Evolutionary conservation across 2,113 vertebrate species (phyloP), one percentile per base, ranked within the genome.

Genomic region (Paedocypris sp.): DNA sequence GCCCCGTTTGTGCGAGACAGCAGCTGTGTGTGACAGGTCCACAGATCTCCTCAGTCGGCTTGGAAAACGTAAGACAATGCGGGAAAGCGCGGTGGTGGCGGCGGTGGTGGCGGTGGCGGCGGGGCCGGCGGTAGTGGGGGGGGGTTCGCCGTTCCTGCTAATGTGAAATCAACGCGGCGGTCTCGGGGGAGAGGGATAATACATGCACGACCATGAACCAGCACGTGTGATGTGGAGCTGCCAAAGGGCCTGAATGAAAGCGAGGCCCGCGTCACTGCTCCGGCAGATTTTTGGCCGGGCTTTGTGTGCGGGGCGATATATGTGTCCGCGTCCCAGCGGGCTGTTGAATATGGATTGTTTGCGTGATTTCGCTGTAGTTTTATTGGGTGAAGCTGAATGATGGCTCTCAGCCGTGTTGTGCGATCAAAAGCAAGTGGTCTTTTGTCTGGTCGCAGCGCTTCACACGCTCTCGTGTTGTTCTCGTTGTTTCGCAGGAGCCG

Each of bases 91-190:
- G 11, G 4, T 18, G 5, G 48, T 35, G 7, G 18, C 13, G 6
- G 48, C 28, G 13, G 4, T 13, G 20, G 41, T 16, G 8, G 23
- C 6, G 42, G 20, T 23, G 32, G 39, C 3, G 25, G 23, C 20
- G 41, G 49, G 13, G 29, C 36, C 22, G 11, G 33, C 7, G 41
- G 45, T 20, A 18, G 25, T 70, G n/a, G n/a, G n/a, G n/a, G n/a
- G n/a, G n/a, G n/a, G n/a, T n/a, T n/a, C n/a, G n/a, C n/a, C n/a
- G 59, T 52, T 66, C 35, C 33, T 61, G 45, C 20, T 60, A 54
- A 65, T 66, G 68, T 31, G 50, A 46, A 70, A 66, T 66, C 11
- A 66, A 66, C 51, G 46, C n/a, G 5, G 39, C 26, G 6, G 25
- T 65, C 58, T 46, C 49, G 8, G 5, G 68, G 46, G 52, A 58